Evolutionary conservation across 2,888 invertebrate genomes (phyloP), one percentile per base, ranked within the genome.

Genomic region (Callosobruchus maculatus): DNA sequence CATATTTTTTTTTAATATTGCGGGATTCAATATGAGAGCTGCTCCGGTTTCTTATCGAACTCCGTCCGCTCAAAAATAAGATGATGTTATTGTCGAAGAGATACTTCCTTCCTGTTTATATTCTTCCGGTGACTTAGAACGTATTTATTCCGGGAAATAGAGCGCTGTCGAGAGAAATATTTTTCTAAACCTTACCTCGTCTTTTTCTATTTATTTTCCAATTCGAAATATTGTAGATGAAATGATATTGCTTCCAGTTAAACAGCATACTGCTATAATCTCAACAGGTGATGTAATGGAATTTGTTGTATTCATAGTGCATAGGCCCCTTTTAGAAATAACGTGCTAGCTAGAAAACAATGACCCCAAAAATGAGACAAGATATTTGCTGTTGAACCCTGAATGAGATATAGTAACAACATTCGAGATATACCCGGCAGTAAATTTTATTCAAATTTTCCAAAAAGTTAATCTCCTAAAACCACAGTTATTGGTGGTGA

Each of bases 31-130:
- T 49, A 49, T 49, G 66, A 73, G 71, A 71, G 72, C 72, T 67
- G 68, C 71, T n/a, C 71, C 70, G 70, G 70, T 18, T 22, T 73
- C 68, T 71, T 74, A 74, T 73, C 68, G 74, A 73, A 73, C 71
- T 75, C 73, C 73, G 70, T 72, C 68, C 75, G 71, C 73, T 75
- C 70, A 73, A 72, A 75, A 74, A 74, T 72, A 72, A 74, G 72
- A 73, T 75, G 73, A 73, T 71, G 69, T 73, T 70, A 73, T 68
- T 75, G 71, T 73, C 71, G 72, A 73, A 75, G 71, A 73, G 73
- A 75, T 71, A 73, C 72, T 73, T 75, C 73, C 67, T 70, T 68
- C 70, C 26, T 73, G 75, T 73, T 68, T 22, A 70, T 68, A 67
- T 49, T 73, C 72, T 73, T 72, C 69, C 66, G 31, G 66, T 71